phyloP scores from a whole-genome alignment of 1,140 invertebrate genomes.

The Drosophila ercepeae region DNA sequence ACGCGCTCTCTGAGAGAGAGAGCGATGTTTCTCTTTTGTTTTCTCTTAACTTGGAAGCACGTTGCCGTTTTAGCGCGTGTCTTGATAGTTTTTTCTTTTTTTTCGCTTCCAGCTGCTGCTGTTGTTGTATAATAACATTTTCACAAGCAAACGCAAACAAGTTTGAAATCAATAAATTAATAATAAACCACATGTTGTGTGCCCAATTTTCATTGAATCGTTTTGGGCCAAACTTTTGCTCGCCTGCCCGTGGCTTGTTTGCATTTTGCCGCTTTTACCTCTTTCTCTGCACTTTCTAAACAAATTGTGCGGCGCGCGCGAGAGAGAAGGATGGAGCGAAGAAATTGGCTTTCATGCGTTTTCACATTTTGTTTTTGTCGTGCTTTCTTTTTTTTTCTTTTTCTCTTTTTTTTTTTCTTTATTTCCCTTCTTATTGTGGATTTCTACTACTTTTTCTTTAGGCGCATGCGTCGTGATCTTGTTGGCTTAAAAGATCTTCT shows the following conservation, averaged over 20 bases:
- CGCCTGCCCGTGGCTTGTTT: constrained; percentile 59
- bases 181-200: constrained; percentile 56
- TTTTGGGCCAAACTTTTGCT: constrained; percentile 54
- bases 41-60: constrained; percentile 47
- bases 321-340: constrained; percentile 42
- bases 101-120: constrained; percentile 29
- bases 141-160: constrained; percentile 48
- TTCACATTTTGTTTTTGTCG: constrained; percentile 82
- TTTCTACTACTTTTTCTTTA: constrained; percentile 73
- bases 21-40: neutral
- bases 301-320: constrained; percentile 74
- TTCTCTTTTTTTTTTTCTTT: constrained; percentile 1
- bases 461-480: constrained; percentile 49
- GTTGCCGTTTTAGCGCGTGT: constrained; percentile 70
- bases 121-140: constrained; percentile 74
- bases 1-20: neutral
- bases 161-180: constrained; percentile 77
- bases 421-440: constrained; percentile 25
- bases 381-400: constrained; percentile 69
- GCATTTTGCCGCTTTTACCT: constrained; percentile 83
- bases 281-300: constrained; percentile 83
- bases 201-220: constrained; percentile 67
- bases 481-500: constrained; percentile 66
- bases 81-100: constrained; percentile 9
- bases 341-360: constrained; percentile 80